phyloP scores from a whole-genome alignment of 2,888 invertebrate species.

The Myopa testacea region DNA sequence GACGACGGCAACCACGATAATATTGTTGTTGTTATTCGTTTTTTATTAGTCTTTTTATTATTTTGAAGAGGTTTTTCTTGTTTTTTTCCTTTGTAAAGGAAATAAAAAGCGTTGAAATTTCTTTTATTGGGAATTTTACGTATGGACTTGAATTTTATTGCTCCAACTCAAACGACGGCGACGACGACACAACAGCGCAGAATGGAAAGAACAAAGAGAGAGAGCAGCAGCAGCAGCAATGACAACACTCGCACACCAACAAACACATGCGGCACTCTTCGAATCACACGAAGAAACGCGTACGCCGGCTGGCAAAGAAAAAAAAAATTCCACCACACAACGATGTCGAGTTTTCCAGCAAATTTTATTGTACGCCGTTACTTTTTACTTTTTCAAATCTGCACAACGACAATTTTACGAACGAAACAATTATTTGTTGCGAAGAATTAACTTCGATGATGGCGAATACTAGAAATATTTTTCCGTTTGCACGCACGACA shows the following conservation, averaged over 20 bases:
- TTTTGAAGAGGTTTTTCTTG: not conserved
- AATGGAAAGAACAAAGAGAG: not conserved
- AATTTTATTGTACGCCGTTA: slow-evolving; percentile 12
- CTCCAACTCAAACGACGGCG: not conserved
- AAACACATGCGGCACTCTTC: not conserved
- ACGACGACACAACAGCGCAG: slow-evolving; percentile 9
- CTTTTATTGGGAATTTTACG: not conserved
- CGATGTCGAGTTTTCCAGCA: not conserved
- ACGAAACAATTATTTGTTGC: too few species aligned
- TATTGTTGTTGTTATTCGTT: not conserved
- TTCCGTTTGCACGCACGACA: not conserved
- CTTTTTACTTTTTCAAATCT: slow-evolving; percentile 21
- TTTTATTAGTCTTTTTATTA: not conserved
- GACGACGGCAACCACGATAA: slow-evolving; percentile 4
- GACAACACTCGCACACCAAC: slow-evolving; percentile 3
- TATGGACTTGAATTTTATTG: not conserved
- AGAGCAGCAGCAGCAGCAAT: not conserved
- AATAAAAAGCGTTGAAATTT: too few species aligned
- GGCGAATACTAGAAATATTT: too few species aligned
- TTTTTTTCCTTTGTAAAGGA: not conserved
- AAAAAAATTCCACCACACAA: not conserved
- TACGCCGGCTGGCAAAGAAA: not conserved
- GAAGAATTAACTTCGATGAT: too few species aligned
- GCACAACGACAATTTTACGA: not conserved
- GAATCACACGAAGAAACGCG: not conserved